Conservation (phyloP, 2,797 vertebrate species). For the Emys orbicularis region DNA sequence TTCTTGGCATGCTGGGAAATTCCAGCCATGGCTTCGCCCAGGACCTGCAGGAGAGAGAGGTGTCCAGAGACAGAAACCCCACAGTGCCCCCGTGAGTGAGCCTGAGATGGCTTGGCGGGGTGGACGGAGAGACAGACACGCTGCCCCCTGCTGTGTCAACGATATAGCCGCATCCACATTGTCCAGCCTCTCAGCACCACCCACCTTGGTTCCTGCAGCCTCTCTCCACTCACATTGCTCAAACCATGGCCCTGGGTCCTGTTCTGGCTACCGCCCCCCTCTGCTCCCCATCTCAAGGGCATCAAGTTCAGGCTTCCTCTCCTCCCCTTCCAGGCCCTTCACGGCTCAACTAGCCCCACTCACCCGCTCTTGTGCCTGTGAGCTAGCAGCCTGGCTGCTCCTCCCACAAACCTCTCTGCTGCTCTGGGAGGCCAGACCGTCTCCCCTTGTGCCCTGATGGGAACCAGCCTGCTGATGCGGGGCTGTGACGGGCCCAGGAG, state of each 20-base stretch:
- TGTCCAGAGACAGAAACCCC: rapidly evolving
- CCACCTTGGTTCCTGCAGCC: background rate
- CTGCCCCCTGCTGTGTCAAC: background rate
- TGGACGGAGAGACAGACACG: background rate
- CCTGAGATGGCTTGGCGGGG: too few species aligned
- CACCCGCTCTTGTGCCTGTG: too few species aligned
- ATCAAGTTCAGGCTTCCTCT: background rate
- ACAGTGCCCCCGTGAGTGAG: background rate
- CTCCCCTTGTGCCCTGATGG: too few species aligned
- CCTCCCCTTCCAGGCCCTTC: background rate
- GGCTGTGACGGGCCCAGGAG: background rate
- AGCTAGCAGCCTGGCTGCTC: background rate
- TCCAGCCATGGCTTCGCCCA: constrained; percentile 97
- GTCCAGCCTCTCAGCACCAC: background rate
- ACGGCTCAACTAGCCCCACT: background rate
- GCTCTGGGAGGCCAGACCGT: too few species aligned
- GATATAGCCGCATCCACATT: background rate
- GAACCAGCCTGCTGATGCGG: background rate
- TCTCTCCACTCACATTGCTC: background rate
- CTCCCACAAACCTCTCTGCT: background rate
- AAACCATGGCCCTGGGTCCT: background rate
- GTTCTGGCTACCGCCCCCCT: background rate
- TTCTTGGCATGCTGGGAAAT: constrained; percentile 99
- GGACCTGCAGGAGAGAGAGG: constrained; percentile 81
- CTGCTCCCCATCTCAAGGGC: background rate